Conservation (phyloP, 1,140 invertebrate genomes). For the Lordiphosa stackelbergi region DNA sequence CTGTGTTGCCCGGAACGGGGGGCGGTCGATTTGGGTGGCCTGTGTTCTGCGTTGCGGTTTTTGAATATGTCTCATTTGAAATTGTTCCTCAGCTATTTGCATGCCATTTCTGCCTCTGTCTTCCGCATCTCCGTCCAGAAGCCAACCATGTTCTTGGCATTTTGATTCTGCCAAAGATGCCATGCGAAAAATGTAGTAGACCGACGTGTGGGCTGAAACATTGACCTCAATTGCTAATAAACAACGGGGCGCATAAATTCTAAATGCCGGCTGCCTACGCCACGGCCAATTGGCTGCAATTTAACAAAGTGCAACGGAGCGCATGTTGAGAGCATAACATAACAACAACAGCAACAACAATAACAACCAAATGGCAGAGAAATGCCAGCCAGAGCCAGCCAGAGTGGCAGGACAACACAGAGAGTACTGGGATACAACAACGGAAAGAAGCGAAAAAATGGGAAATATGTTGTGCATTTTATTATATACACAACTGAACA, state of each 20-base stretch:
- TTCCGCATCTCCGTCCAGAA: conserved; percentile 10
- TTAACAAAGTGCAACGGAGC: conserved; percentile 72
- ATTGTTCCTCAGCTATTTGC: conserved; percentile 63
- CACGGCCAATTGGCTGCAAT: conserved; percentile 76
- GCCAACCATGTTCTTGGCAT: conserved; percentile 35
- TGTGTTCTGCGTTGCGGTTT: conserved; percentile 44
- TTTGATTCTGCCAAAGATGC: conserved; percentile 54
- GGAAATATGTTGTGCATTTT: no score
- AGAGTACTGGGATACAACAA: conserved; percentile 8
- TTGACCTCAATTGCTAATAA: conserved; percentile 70
- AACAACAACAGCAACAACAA: conserved; percentile 17
- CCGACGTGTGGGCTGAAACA: conserved; percentile 28
- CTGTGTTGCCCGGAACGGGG: conserved; percentile 6
- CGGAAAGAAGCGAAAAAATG: neutral
- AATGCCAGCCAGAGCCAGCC: conserved; percentile 21
- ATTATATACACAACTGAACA: no score
- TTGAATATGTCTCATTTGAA: conserved; percentile 72
- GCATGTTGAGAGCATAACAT: conserved; percentile 32
- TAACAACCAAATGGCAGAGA: conserved; percentile 3
- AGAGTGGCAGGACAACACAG: conserved; percentile 29
- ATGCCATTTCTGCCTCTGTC: conserved; percentile 33
- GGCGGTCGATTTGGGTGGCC: conserved; percentile 14
- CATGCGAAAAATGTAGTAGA: conserved; percentile 20
- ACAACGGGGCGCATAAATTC: conserved; percentile 68
- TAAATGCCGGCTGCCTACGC: conserved; percentile 33